Conservation (phyloP, 1,140 invertebrate species). For the Parapsyche elsis region DNA sequence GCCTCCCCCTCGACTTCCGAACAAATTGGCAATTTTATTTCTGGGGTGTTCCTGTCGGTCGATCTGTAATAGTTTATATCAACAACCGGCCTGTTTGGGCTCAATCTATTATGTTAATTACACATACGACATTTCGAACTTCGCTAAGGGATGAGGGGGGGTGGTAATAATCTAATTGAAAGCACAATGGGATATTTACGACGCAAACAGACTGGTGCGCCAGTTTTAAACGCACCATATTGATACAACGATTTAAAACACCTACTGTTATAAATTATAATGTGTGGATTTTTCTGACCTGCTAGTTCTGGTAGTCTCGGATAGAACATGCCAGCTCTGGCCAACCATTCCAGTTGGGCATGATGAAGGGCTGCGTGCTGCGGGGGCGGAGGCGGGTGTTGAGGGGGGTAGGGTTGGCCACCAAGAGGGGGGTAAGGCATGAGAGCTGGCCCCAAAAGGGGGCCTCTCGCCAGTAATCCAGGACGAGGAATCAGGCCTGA, state of each 20-base stretch:
- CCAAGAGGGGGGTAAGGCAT: constrained; percentile 34
- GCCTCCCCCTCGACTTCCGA: neutral
- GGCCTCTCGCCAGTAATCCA: constrained; percentile 62
- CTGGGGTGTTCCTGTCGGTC: constrained; percentile 41
- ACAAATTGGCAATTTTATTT: constrained; percentile 42
- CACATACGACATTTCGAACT: constrained; percentile 26
- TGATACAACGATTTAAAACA: neutral
- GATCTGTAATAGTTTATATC: constrained; percentile 47
- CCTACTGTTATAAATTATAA: neutral
- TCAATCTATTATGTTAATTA: constrained; percentile 48
- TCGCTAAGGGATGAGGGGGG: neutral
- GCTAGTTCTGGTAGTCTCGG: constrained; percentile 80
- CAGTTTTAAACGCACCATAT: neutral
- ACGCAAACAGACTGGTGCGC: constrained; percentile 9
- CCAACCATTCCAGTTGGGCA: constrained; percentile 86
- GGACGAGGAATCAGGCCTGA: constrained; percentile 65
- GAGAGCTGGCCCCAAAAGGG: constrained; percentile 56
- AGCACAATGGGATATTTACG: constrained; percentile 32
- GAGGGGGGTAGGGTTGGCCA: constrained; percentile 60
- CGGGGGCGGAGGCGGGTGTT: constrained; percentile 60
- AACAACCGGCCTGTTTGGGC: constrained; percentile 42
- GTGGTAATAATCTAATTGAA: constrained; percentile 37
- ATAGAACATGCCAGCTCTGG: constrained; percentile 86
- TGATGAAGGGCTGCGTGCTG: constrained; percentile 73
- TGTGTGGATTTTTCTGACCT: constrained; percentile 59